Conservation (phyloP, 2,113 vertebrate genomes). For the Acrocephalus arundinaceus region DNA sequence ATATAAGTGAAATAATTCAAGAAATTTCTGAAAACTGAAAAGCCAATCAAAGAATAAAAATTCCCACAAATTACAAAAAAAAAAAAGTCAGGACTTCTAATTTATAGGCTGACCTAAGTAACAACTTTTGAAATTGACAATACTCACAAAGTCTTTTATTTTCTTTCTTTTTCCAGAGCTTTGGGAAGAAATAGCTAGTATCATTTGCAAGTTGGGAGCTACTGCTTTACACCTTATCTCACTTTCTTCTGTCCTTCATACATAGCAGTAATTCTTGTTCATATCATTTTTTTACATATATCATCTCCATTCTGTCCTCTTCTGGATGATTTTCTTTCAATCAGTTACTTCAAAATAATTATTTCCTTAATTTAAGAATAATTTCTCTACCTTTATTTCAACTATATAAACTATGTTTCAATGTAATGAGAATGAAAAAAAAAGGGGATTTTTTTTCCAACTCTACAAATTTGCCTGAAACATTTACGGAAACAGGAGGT, state of each 20-base stretch:
- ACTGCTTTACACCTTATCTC: neutral
- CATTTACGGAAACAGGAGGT: neutral
- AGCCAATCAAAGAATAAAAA: neutral
- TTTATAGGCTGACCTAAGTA: neutral
- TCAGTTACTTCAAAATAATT: neutral
- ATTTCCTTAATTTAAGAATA: neutral
- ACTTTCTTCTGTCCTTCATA: neutral
- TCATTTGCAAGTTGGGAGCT: neutral
- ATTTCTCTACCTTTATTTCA: neutral
- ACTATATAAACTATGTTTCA: neutral
- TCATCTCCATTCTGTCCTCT: neutral
- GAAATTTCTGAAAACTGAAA: neutral
- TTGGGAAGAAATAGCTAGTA: neutral
- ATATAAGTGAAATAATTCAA: neutral
- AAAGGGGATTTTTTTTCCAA: neutral
- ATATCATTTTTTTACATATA: neutral
- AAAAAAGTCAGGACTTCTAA: neutral
- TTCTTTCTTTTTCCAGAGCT: neutral
- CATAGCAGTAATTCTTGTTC: neutral
- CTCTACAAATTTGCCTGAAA: neutral
- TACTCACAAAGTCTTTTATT: neutral
- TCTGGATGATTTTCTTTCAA: neutral
- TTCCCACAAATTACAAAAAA: neutral
- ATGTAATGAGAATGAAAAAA: neutral
- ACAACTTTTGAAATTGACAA: neutral